phyloP scores from a whole-genome alignment of 2,797 vertebrate species.

The Orestias chungarensis region DNA sequence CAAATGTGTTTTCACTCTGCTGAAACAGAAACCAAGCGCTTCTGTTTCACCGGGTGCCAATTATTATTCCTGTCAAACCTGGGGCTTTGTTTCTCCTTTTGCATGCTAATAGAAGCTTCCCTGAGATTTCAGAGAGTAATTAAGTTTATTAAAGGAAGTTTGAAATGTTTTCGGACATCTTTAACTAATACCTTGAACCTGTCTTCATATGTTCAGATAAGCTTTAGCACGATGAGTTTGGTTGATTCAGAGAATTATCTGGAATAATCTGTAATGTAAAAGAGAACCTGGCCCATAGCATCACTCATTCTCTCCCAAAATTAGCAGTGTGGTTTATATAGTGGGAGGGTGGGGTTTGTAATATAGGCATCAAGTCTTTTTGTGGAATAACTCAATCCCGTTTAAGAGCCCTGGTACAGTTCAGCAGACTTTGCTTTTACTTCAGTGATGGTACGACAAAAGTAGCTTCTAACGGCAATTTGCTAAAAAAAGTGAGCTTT shows the following conservation, averaged over 20 bases:
- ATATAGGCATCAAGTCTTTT: no score
- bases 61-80: not conserved
- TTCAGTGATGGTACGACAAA: not conserved
- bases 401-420: not conserved
- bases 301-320: not conserved
- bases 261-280: not conserved
- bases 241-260: no score
- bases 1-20: conserved; percentile 10
- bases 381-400: not conserved
- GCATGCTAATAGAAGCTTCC: not conserved
- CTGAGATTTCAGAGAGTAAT: conserved; percentile 4
- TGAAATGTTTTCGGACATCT: not conserved
- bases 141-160: not conserved
- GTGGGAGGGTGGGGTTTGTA: no score
- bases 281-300: not conserved
- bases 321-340: not conserved
- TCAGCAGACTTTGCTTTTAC: not conserved
- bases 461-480: not conserved
- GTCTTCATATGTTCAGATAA: not conserved
- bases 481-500: not conserved
- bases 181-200: not conserved
- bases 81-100: not conserved
- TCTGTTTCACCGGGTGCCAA: conserved; percentile 3
- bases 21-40: conserved; percentile 18
- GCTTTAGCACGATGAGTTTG: not conserved